Evolutionary conservation across 2,113 vertebrate genomes (phyloP), one percentile per base, ranked within the genome.

Genomic region (Glaucomys volans): DNA sequence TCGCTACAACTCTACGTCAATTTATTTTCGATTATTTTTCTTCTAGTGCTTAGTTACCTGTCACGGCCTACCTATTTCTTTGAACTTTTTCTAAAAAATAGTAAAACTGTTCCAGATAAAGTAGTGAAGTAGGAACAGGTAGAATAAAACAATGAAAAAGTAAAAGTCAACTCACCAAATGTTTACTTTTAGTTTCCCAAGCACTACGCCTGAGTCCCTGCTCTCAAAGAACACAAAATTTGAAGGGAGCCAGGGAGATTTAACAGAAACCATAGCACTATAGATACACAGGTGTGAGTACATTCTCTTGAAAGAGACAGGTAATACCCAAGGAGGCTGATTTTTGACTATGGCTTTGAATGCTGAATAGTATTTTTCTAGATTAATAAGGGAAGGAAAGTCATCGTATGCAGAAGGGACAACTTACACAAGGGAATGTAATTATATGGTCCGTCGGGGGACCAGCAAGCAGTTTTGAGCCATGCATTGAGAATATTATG

Each of bases 31-130:
- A 52, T 85, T 59, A 47, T 37, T 32, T 96, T 94, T 47, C 13
- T 90, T 54, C 32, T 77, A 52, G 80, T 26, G 75, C 50, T 92
- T 54, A 40, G 66, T 47, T 71, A n/a, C 44, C 6, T 91, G 24
- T n/a, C 35, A 87, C 2, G 50, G 42, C 1, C 40, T n/a, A 44
- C 32, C 52, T 17, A 75, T 24, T 52, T 80, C 47, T 84, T 10
- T 35, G n/a, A 66, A 12, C 12, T 72, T 77, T 47, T 47, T 47
- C 44, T 47, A 8, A 47, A 47, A 47, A 4, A 47, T 12, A 84
- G 57, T 72, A 85, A 40, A 92, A 37, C 30, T 80, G 93, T 85
- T 87, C 59, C 57, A 93, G 75, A 87, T 28, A 44, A 90, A 94
- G 30, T 6, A 12, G 30, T 59, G 30, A 57, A 83, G 47, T 32